Base-by-base conservation (phyloP, 2,888 invertebrate genomes). In the Willowsia nigromaculata region DNA sequence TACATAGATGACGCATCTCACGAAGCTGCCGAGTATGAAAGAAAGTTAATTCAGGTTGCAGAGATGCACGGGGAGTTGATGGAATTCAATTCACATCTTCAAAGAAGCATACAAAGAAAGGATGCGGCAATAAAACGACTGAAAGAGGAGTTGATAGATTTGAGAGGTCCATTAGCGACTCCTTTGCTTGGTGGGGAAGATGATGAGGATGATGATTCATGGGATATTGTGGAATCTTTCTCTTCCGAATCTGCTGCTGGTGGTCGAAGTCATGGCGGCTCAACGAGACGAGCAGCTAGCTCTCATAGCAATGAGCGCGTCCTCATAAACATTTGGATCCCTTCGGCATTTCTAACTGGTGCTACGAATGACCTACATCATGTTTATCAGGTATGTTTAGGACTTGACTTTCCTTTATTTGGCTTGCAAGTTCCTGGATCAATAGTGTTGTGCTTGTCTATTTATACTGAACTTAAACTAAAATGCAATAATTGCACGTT, bases 31-130 rank as follows among this genome's bases (percentile, higher is more conserved):
- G 96, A 97, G 91, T 98, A 97, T 94, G 97, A 98, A 94, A 96
- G 95, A 93, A 98, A 98, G 94, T 95, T 98, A 71, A 96, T 98
- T 85, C 98, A 98, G 95, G 97, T 98, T 0, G 98, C 98, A 1
- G 97, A 98, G 94, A 98, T 98, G 98, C 98, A 98, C 93, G 98
- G 97, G 0, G 98, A 98, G 93, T 94, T 98, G 81, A 97, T 98
- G 97, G 98, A 98, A 94, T 97, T 98, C 93, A 98, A 98, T 94
- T 96, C 97, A 85, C 95, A 96, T 93, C 95, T 98, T 90, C 97
- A 97, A 93, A 95, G 95, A 92, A 95, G 96, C 65, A 94, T 98
- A 80, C 95, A 95, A 90, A 92, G 93, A 94, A 96, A 96, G 93
- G 96, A 96, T 91, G 93, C 94, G 43, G 93, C 95, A 85, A 93